These are phyloP conservation scores for Leiothrix lutea DNA, from an alignment of 2,113 vertebrate genomes.

Conservation along the genomic window DNA sequence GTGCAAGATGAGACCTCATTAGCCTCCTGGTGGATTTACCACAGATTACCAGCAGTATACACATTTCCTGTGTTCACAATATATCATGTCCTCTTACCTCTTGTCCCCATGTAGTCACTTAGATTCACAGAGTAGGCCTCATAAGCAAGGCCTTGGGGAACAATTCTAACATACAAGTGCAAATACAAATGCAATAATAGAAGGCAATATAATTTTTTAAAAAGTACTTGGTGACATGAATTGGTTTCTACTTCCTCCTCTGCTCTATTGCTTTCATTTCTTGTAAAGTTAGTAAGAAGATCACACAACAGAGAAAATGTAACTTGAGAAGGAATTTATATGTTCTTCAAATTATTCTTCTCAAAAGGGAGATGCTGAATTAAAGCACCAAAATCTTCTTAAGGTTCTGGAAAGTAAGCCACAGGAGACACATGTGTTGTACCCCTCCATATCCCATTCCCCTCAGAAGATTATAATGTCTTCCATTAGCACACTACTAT, in stretches of 20 bases:
- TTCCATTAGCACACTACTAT: not conserved
- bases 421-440: not conserved
- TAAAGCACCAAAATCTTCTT: not conserved
- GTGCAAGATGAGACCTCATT: not conserved
- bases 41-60: not conserved
- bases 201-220: not conserved
- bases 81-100: not conserved
- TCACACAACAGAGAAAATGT: not conserved
- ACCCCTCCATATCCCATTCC: not conserved
- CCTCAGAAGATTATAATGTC: not conserved
- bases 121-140: not conserved
- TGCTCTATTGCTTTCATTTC: not conserved
- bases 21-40: not conserved
- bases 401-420: not conserved
- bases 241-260: not conserved
- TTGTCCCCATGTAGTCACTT: not conserved
- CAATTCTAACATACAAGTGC: not conserved
- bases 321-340: not conserved
- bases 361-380: not conserved
- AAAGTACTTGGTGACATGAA: not conserved
- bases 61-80: slow-evolving; percentile 13
- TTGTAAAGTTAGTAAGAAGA: not conserved
- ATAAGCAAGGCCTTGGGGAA: not conserved
- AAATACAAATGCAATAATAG: not conserved
- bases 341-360: not conserved